A percentile compares a stretch with the other conserved stretches of the same genome.
Evolutionary conservation across 2,113 vertebrate genomes (phyloP).

Genomic region (Oryzias melastigma): DNA sequence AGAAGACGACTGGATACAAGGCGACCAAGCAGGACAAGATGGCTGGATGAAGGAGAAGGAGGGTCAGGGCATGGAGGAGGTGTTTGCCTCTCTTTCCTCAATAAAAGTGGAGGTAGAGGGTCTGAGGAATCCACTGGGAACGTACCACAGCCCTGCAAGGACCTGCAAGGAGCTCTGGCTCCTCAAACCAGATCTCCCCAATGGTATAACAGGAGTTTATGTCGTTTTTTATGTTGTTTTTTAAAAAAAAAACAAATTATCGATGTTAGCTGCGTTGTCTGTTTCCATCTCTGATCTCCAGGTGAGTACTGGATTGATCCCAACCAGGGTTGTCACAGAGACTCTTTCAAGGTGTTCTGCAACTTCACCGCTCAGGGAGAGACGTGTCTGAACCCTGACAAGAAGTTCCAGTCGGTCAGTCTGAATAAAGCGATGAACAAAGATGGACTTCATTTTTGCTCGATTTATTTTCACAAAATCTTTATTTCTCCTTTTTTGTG

Average conservation of each 20-base stretch:
- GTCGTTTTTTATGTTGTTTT: neutral
- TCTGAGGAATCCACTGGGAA: constrained; percentile 89
- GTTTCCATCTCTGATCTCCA: constrained; percentile 49
- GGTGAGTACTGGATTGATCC: constrained; percentile 99
- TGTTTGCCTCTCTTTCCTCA: constrained; percentile 91
- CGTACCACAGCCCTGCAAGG: constrained; percentile 88
- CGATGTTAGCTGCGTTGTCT: neutral
- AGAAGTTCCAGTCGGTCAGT: constrained; percentile 95
- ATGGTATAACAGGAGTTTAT: constrained; percentile 73
- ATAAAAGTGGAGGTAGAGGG: constrained; percentile 95
- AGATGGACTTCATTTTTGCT: neutral
- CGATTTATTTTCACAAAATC: neutral
- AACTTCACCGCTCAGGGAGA: constrained; percentile 95
- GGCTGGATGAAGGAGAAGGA: constrained; percentile 77
- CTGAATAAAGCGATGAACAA: neutral
- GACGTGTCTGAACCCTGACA: constrained; percentile 92
- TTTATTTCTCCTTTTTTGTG: constrained; percentile 39
- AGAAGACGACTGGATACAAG: constrained; percentile 65
- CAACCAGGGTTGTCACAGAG: constrained; percentile 95
- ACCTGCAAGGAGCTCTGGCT: constrained; percentile 97
- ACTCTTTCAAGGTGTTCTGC: constrained; percentile 97
- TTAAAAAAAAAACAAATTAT: no score
- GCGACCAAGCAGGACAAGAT: constrained; percentile 46
- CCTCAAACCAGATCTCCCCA: constrained; percentile 86
- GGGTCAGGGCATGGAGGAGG: constrained; percentile 90